phyloP scores from a whole-genome alignment of 2,888 invertebrate species.

The Eugnorisma glareosa region DNA sequence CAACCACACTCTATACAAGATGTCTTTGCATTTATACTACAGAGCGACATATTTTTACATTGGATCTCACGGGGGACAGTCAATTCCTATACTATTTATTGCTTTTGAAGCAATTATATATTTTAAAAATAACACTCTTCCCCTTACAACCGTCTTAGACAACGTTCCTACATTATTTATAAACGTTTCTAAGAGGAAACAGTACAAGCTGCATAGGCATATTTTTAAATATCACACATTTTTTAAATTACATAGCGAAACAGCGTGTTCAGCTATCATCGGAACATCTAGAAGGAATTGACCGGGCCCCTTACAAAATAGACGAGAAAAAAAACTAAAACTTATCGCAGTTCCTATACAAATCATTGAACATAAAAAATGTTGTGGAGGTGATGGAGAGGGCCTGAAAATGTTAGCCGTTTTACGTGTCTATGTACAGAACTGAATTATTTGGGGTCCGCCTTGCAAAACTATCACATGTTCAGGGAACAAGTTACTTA shows the following conservation, averaged over 20 bases:
- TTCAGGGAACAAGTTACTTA: slow-evolving; percentile 30
- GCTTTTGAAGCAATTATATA: slow-evolving; percentile 77
- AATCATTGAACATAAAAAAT: slow-evolving; percentile 81
- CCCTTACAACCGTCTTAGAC: slow-evolving; percentile 60
- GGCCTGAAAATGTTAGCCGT: slow-evolving; percentile 73
- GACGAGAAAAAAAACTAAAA: slow-evolving; percentile 80
- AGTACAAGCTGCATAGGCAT: slow-evolving; percentile 81
- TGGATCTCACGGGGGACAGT: slow-evolving; percentile 85
- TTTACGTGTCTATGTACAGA: slow-evolving; percentile 68
- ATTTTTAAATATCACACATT: slow-evolving; percentile 83
- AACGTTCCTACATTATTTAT: slow-evolving; percentile 38
- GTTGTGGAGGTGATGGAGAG: slow-evolving; percentile 77
- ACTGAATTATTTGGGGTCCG: slow-evolving; percentile 55
- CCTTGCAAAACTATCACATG: slow-evolving; percentile 63
- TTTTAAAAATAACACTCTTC: slow-evolving; percentile 64
- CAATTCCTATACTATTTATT: slow-evolving; percentile 84
- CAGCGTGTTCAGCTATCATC: slow-evolving; percentile 67
- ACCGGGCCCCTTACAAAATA: slow-evolving; percentile 83
- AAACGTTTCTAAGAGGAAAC: slow-evolving; percentile 65
- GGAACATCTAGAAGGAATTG: slow-evolving; percentile 81
- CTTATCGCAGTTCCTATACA: slow-evolving; percentile 85
- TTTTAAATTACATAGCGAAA: slow-evolving; percentile 77
- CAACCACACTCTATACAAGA: slow-evolving; percentile 75
- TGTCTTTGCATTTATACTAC: slow-evolving; percentile 83
- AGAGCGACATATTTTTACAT: slow-evolving; percentile 85